Percentiles rank a stretch among this genome's conserved stretches.
phyloP scores from a whole-genome alignment of 2,888 invertebrate genomes.

The Nebria brevicollis region DNA sequence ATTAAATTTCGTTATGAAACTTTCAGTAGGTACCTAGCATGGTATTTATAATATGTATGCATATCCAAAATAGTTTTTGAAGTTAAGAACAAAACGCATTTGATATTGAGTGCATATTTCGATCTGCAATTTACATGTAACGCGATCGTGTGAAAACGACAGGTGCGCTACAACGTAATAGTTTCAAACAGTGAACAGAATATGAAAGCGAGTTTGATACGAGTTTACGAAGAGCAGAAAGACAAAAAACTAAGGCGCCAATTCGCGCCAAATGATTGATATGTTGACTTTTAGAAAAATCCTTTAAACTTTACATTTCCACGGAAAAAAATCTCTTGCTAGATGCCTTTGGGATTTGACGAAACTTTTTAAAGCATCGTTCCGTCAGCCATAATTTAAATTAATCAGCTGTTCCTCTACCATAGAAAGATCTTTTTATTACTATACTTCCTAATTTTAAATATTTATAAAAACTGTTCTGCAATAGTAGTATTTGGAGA shows the following conservation, averaged over 20 bases:
- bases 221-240: conserved; percentile 16
- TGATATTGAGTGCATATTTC: background rate
- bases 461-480: too few relatives aligned
- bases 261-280: conserved; percentile 44
- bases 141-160: conserved; percentile 11
- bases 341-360: conserved; percentile 16
- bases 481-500: too few relatives aligned
- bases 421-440: too few relatives aligned
- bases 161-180: conserved; percentile 28
- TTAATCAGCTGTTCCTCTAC: too few relatives aligned
- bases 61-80: background rate
- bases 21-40: background rate
- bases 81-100: background rate
- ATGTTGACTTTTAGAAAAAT: conserved; percentile 39
- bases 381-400: background rate
- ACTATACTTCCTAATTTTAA: too few relatives aligned
- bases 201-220: conserved; percentile 38
- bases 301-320: conserved; percentile 37
- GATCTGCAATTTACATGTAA: background rate
- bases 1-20: background rate
- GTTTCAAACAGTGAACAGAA: conserved; percentile 42
- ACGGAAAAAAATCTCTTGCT: conserved; percentile 30
- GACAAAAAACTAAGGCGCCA: conserved; percentile 26
- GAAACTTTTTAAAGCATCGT: background rate
- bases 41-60: too few relatives aligned